Conservation (phyloP, 2,888 invertebrate genomes). For the Lasioglossum marginatum region DNA sequence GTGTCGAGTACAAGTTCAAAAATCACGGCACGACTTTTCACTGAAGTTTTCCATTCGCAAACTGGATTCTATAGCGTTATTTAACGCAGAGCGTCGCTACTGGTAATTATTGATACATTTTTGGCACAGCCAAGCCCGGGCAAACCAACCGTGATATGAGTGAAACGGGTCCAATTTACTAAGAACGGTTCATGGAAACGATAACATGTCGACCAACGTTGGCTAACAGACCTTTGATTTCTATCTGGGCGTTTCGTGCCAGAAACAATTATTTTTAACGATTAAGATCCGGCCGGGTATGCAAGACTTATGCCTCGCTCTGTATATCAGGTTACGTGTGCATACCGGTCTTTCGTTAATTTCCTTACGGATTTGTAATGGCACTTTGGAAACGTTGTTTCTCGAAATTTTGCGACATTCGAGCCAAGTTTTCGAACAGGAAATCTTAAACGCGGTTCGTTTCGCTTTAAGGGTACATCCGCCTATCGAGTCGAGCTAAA, state of each 20-base stretch:
- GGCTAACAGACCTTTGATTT: conserved; percentile 51
- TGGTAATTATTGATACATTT: conserved; percentile 46
- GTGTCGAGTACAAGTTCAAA: neutral
- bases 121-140: conserved; percentile 49
- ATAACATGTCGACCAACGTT: conserved; percentile 59
- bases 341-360: conserved; percentile 22
- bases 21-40: neutral
- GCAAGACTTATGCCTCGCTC: conserved; percentile 23
- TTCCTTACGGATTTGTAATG: conserved; percentile 12
- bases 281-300: conserved; percentile 55
- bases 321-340: conserved; percentile 7
- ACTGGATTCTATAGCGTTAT: neutral
- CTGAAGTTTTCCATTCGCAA: neutral
- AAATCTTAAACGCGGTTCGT: conserved; percentile 6
- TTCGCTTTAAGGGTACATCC: neutral
- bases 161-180: conserved; percentile 47
- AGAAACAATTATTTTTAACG: conserved; percentile 71
- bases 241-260: conserved; percentile 60
- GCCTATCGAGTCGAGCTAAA: neutral
- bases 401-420: neutral
- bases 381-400: conserved; percentile 30
- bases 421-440: conserved; percentile 9
- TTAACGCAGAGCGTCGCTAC: neutral
- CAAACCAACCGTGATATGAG: conserved; percentile 40
- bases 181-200: conserved; percentile 44